Evolutionary conservation across 2,797 vertebrate genomes (phyloP), one percentile per base, ranked within the genome.

Genomic region (Hyperoplus immaculatus): DNA sequence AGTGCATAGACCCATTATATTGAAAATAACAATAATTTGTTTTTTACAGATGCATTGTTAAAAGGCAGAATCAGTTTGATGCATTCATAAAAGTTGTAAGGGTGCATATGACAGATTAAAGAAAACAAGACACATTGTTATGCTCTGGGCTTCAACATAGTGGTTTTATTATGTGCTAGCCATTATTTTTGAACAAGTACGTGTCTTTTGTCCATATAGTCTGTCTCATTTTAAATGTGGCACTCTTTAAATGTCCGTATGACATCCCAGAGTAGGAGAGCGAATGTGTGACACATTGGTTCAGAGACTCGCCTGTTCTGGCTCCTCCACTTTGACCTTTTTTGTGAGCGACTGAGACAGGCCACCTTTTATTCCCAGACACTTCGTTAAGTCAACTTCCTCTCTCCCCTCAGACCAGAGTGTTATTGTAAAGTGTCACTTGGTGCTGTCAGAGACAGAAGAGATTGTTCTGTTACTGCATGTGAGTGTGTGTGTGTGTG

Each of bases 401-500:
- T 91, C 83, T 90, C 82, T 84, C 85, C 86, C 78, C 82, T 89
- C 88, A 82, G 88, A 89, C 71, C 74, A 53, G 51, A 75, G 66
- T 91, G 92, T 93, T 92, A 91, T 92, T 91, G 83, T 92, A 90
- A 91, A 91, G 89, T 92, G 90, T 90, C 90, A 91, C 90, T 92
- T 69, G 77, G 73, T 84, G 86, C 91, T 91, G 91, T 91, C 89
- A 93, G 75, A 90, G 81, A 78, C 69, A 72, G 84, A 87, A 59
- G 66, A 90, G 78, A 90, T 85, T 74, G 83, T 87, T 88, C 85
- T 83, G 74, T 87, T 79, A 38, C 77, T 67, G 54, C 4, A 53
- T 69, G 64, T 66, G 71, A 63, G 73, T 78, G 80, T 75, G 73
- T 84, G 7, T 65, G 57, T 79, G 72, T 29, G 29, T 55, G 66